Conservation (phyloP, 2,888 invertebrate genomes). For the Megamerina dolium region DNA sequence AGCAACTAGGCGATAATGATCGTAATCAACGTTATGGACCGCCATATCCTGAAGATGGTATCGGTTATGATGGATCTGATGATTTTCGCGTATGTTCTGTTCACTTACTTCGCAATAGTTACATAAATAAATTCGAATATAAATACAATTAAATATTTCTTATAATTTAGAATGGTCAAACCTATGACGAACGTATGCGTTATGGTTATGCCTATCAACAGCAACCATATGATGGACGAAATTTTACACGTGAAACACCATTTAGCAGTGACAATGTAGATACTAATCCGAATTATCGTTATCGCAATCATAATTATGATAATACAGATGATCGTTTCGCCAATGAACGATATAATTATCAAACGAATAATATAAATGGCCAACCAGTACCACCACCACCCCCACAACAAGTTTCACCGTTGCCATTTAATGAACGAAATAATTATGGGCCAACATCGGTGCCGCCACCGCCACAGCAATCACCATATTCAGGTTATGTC, state of each 20-base stretch:
- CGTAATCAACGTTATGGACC: slow-evolving; percentile 46
- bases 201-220: slow-evolving; percentile 36
- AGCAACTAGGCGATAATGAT: slow-evolving; percentile 35
- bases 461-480: slow-evolving; percentile 8
- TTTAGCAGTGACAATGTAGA: slow-evolving; percentile 30
- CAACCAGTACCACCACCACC: slow-evolving; percentile 2
- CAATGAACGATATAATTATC: slow-evolving; percentile 8
- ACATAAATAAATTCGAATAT: background rate
- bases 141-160: background rate
- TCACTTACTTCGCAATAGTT: background rate
- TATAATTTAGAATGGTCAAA: slow-evolving; percentile 37
- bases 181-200: slow-evolving; percentile 42
- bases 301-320: slow-evolving; percentile 36
- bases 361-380: slow-evolving; percentile 4
- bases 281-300: slow-evolving; percentile 20
- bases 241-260: slow-evolving; percentile 37
- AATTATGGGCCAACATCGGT: slow-evolving; percentile 8
- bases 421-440: slow-evolving; percentile 7
- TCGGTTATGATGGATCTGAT: slow-evolving; percentile 40
- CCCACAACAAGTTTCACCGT: slow-evolving; percentile 11
- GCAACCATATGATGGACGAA: slow-evolving; percentile 24
- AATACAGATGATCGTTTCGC: slow-evolving; percentile 17
- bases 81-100: slow-evolving; percentile 44
- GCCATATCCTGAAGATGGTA: slow-evolving; percentile 36
- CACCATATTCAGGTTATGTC: slow-evolving; percentile 2